These are phyloP conservation scores for Liodrosophila aerea DNA, from an alignment of 2,888 invertebrate species.

Conservation along the genomic window DNA sequence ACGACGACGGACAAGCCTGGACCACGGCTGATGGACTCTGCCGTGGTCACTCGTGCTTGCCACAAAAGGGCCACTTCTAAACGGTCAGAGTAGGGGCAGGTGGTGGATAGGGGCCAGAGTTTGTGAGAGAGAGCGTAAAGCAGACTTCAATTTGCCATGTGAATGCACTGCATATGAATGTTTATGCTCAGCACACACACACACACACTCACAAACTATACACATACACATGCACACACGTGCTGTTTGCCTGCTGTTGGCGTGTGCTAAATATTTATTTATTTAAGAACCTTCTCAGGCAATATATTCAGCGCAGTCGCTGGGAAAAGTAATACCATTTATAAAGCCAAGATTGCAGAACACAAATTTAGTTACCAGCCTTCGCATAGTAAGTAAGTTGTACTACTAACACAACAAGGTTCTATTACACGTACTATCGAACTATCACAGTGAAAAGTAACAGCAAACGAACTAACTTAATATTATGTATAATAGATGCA, in stretches of 20 bases:
- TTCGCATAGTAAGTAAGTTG: too few relatives aligned
- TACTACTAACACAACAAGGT: too few relatives aligned
- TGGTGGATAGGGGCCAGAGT: too few relatives aligned
- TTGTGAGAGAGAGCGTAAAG: not conserved
- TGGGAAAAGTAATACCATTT: conserved; percentile 15
- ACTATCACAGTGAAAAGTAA: too few relatives aligned
- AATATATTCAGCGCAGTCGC: conserved; percentile 19
- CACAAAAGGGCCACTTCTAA: conserved; percentile 9
- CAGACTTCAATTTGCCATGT: conserved; percentile 49
- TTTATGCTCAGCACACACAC: conserved; percentile 3
- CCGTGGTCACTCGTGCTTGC: conserved; percentile 38
- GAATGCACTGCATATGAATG: conserved; percentile 40
- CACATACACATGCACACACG: not conserved
- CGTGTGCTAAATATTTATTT: conserved; percentile 15
- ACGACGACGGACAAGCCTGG: too few relatives aligned
- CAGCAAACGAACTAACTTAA: too few relatives aligned
- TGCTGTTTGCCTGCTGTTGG: not conserved
- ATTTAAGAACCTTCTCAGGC: conserved; percentile 12
- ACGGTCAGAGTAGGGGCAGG: conserved; percentile 9
- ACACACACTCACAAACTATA: conserved; percentile 1
- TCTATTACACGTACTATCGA: too few relatives aligned
- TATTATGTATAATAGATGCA: too few relatives aligned
- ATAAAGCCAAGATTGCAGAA: not conserved
- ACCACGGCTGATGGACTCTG: not conserved
- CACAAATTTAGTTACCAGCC: too few relatives aligned